These are phyloP conservation scores for Melanchra persicariae DNA, from an alignment of 2,888 invertebrate genomes.

Conservation along the genomic window DNA sequence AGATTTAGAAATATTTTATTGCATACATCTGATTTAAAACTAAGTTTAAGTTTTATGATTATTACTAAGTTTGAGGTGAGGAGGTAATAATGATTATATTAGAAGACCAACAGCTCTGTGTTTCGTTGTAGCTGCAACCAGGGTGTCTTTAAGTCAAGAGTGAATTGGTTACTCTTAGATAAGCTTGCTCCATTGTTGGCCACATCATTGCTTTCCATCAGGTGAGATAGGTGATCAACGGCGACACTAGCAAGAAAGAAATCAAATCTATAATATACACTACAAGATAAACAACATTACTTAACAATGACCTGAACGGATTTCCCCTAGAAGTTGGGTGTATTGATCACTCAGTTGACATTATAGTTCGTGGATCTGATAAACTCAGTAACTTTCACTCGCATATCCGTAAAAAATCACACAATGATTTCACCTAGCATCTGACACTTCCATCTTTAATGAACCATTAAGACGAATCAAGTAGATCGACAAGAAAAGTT, in stretches of 20 bases:
- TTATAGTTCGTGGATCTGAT: conserved; percentile 58
- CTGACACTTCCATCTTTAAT: conserved; percentile 53
- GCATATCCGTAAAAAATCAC: conserved; percentile 48
- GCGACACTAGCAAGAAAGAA: neutral
- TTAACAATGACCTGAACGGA: conserved; percentile 27
- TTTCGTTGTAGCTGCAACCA: too few relatives aligned
- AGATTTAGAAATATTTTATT: neutral
- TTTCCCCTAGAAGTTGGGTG: conserved; percentile 20
- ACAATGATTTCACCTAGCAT: conserved; percentile 53
- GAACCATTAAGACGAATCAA: conserved; percentile 32
- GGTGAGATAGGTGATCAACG: too few relatives aligned
- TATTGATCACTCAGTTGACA: conserved; percentile 53
- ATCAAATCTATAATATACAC: neutral
- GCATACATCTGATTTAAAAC: neutral
- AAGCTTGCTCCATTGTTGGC: too few relatives aligned
- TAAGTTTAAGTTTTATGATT: neutral
- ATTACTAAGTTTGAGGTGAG: neutral
- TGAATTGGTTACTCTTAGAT: too few relatives aligned
- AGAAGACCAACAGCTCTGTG: neutral
- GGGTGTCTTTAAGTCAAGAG: too few relatives aligned
- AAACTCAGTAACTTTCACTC: conserved; percentile 50
- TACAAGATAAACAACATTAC: neutral
- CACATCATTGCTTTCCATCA: too few relatives aligned
- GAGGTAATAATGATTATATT: neutral
- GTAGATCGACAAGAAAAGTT: neutral